These are phyloP conservation scores for Dolichomitus sp. DNA, from an alignment of 2,888 invertebrate species.

Conservation along the genomic window DNA sequence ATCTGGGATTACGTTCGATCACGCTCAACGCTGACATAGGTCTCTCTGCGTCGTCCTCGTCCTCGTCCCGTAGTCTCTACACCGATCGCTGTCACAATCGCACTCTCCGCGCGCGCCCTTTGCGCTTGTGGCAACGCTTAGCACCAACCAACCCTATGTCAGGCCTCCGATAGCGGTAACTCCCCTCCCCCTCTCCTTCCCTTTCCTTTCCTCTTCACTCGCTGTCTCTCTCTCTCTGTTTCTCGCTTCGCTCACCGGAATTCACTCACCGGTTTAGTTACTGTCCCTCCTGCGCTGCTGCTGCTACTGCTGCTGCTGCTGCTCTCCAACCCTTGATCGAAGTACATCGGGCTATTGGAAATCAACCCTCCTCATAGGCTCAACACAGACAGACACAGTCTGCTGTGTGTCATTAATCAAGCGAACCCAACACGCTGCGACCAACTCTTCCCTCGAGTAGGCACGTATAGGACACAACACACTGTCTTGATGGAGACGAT, in stretches of 20 bases:
- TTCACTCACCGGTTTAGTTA: constrained; percentile 51
- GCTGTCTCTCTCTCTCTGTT: constrained; percentile 1
- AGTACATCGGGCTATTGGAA: constrained; percentile 62
- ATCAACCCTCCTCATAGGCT: constrained; percentile 48
- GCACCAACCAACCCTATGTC: constrained; percentile 19
- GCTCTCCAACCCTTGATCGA: constrained; percentile 53
- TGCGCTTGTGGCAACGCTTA: constrained; percentile 39
- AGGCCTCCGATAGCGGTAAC: constrained; percentile 25
- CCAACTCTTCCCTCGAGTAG: constrained; percentile 54
- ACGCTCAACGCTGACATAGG: constrained; percentile 70
- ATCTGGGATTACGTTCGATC: constrained; percentile 78
- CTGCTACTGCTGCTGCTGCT: constrained; percentile 27
- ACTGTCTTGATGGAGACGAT: constrained; percentile 43
- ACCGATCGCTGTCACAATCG: constrained; percentile 34
- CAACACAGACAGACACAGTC: constrained; percentile 30
- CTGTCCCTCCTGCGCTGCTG: constrained; percentile 42
- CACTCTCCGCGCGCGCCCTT: constrained; percentile 35
- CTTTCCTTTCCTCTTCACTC: not conserved
- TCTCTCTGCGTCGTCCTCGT: constrained; percentile 48
- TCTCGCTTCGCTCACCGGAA: constrained; percentile 16
- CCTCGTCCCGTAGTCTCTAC: constrained; percentile 26
- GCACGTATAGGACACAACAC: constrained; percentile 49
- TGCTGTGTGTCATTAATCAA: constrained; percentile 61
- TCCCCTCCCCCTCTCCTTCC: not conserved
- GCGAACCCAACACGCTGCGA: constrained; percentile 29